These are phyloP conservation scores for Corythoichthys intestinalis DNA, from an alignment of 2,113 vertebrate genomes.

Conservation along the genomic window DNA sequence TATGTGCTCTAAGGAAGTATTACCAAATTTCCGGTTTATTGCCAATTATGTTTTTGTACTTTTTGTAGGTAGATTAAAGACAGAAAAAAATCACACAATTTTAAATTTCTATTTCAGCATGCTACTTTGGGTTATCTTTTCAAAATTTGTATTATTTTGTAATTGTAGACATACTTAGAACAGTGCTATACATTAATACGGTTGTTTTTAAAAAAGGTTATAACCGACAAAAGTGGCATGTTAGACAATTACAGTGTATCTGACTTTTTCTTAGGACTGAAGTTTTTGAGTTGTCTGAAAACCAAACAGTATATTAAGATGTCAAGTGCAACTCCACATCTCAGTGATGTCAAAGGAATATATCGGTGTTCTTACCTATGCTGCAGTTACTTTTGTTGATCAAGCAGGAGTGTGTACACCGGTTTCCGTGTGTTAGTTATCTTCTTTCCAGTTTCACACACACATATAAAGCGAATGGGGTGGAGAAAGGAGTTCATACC, in stretches of 20 bases:
- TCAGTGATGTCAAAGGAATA: neutral
- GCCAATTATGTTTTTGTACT: too few relatives aligned
- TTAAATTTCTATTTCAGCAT: neutral
- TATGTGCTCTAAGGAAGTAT: too few relatives aligned
- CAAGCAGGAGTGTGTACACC: slow-evolving; percentile 40
- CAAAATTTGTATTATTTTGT: neutral
- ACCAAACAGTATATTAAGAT: neutral
- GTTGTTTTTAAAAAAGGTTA: neutral
- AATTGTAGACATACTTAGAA: neutral
- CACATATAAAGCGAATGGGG: slow-evolving; percentile 8
- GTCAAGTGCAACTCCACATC: neutral
- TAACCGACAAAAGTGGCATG: neutral
- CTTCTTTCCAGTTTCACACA: slow-evolving; percentile 15
- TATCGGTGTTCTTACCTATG: slow-evolving; percentile 40
- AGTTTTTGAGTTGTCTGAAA: neutral
- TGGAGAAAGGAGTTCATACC: slow-evolving; percentile 10
- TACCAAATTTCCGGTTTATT: too few relatives aligned
- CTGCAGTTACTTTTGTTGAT: slow-evolving; percentile 17
- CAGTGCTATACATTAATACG: neutral
- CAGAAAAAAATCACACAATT: neutral
- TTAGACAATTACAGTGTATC: neutral
- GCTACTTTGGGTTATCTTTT: neutral
- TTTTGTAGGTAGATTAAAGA: neutral
- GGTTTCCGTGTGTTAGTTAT: slow-evolving; percentile 38
- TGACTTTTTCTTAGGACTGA: neutral